phyloP scores from a whole-genome alignment of 2,888 invertebrate genomes.

The Chloroclystis v-ata region DNA sequence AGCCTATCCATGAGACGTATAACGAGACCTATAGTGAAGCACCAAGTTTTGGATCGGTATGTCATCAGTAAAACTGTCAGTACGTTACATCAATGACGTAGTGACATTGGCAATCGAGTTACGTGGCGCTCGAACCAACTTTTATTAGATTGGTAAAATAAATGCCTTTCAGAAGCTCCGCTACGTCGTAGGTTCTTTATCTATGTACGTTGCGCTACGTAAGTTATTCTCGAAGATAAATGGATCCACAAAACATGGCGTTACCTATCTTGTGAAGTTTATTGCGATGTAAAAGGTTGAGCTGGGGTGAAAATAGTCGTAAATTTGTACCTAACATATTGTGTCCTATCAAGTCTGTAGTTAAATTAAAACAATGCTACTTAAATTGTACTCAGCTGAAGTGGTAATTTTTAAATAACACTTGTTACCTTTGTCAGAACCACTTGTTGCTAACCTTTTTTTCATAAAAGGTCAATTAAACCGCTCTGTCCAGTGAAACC shows the following conservation, averaged over 20 bases:
- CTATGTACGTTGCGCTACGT: neutral
- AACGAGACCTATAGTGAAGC: no score
- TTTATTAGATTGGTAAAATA: neutral
- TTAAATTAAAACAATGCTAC: no score
- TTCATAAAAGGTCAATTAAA: constrained; percentile 15
- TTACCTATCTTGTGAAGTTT: neutral
- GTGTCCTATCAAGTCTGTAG: neutral
- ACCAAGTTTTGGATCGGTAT: no score
- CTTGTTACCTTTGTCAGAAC: constrained; percentile 10
- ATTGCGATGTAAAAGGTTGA: neutral
- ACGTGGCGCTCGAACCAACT: no score
- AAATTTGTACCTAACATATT: neutral
- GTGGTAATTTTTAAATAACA: neutral
- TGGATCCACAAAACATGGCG: neutral
- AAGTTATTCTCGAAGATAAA: constrained; percentile 1
- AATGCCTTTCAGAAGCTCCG: neutral
- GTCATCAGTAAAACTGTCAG: no score
- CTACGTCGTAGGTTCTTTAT: neutral
- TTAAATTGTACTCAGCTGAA: no score
- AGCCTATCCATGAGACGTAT: no score
- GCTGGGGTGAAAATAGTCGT: neutral
- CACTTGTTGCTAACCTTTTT: constrained; percentile 23
- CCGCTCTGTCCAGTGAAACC: constrained; percentile 1
- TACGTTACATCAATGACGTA: no score
- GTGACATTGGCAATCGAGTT: no score